A percentile compares a stretch with the other conserved stretches of the same genome.
Conservation (phyloP, 2,888 invertebrate species). For the Phasia obesa region DNA sequence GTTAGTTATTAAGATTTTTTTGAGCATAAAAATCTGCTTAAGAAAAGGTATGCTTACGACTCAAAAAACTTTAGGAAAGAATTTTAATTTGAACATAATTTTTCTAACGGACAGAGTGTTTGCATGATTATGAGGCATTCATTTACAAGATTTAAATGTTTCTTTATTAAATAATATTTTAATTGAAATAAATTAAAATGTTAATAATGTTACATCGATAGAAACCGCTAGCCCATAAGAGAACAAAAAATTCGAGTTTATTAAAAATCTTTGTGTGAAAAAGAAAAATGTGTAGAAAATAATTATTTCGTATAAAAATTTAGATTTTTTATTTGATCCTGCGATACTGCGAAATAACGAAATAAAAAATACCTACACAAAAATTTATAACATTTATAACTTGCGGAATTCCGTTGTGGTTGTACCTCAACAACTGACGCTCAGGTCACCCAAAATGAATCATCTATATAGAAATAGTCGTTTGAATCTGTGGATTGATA, state of each 20-base stretch:
- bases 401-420: no score
- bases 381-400: no score
- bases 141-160: neutral
- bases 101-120: slow-evolving; percentile 45
- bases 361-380: no score
- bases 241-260: no score
- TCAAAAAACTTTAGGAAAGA: neutral
- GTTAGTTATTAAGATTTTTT: slow-evolving; percentile 47
- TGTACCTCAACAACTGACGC: no score
- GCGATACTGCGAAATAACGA: no score
- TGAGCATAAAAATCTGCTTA: slow-evolving; percentile 11
- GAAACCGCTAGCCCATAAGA: neutral
- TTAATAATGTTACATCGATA: neutral
- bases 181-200: neutral
- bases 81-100: slow-evolving; percentile 53
- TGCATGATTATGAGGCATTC: neutral
- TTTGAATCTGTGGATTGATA: no score
- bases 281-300: neutral
- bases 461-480: no score
- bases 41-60: neutral
- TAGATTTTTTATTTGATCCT: no score
- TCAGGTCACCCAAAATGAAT: no score
- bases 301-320: no score
- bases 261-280: neutral
- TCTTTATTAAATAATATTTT: neutral